Evolutionary conservation across 2,888 invertebrate species (phyloP).

Genomic region (Dichetophora obliterata): DNA sequence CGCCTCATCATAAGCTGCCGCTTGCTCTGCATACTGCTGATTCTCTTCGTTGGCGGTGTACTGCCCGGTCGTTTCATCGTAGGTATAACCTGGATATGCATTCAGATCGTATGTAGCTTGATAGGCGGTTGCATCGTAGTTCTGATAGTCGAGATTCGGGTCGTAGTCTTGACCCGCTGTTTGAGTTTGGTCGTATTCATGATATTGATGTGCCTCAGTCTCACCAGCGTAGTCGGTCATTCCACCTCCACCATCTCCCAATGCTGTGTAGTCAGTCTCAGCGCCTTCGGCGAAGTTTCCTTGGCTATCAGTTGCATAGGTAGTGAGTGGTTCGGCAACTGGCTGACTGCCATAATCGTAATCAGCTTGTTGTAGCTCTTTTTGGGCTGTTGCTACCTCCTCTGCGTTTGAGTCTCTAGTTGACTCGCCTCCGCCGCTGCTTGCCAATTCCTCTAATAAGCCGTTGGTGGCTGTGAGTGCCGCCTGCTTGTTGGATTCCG

Average conservation of each 20-base stretch:
- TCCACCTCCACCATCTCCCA: background rate
- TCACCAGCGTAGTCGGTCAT: background rate
- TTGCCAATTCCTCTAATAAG: constrained; percentile 55
- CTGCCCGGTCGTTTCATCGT: constrained; percentile 63
- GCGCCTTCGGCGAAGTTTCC: background rate
- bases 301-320: background rate
- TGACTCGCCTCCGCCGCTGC: constrained; percentile 20
- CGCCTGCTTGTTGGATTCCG: constrained; percentile 44
- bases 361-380: constrained; percentile 19
- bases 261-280: background rate
- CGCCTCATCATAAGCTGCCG: constrained; percentile 46
- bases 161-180: constrained; percentile 56
- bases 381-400: background rate
- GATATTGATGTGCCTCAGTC: constrained; percentile 22
- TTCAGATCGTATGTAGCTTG: constrained; percentile 60
- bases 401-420: constrained; percentile 24
- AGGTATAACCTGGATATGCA: constrained; percentile 66
- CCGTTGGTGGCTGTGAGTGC: constrained; percentile 26
- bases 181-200: constrained; percentile 12
- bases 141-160: constrained; percentile 60
- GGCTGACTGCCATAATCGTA: background rate
- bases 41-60: constrained; percentile 62
- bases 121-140: constrained; percentile 63
- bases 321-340: background rate
- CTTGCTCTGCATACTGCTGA: constrained; percentile 53